phyloP scores from a whole-genome alignment of 2,797 vertebrate genomes.

The Aselliscus stoliczkanus region DNA sequence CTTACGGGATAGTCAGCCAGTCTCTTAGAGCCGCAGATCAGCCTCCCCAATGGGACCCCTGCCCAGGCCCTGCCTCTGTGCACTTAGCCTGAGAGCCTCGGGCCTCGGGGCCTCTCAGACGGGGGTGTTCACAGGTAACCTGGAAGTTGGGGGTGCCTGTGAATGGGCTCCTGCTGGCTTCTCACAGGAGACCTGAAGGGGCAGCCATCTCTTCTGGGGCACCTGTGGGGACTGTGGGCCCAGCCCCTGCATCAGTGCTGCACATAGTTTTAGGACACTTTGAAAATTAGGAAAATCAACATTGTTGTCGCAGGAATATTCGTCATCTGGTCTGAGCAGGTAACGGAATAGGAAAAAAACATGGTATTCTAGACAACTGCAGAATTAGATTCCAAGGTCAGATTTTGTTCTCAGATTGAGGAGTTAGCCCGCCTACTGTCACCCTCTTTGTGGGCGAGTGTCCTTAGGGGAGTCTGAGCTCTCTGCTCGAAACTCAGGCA shows the following conservation, averaged over 20 bases:
- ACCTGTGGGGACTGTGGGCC: neutral
- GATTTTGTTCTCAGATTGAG: neutral
- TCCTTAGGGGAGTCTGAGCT: neutral
- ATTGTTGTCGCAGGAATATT: neutral
- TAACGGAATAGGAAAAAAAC: neutral
- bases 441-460: neutral
- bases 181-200: neutral
- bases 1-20: neutral
- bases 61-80: neutral
- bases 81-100: neutral
- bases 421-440: neutral
- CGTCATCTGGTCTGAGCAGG: neutral
- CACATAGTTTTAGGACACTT: neutral
- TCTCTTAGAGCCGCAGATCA: neutral
- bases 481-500: neutral
- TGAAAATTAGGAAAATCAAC: neutral
- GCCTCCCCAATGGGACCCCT: neutral
- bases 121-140: fast-evolving
- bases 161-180: no score
- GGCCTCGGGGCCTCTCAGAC: no score
- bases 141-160: neutral
- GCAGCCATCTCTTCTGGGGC: neutral
- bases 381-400: neutral
- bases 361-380: neutral
- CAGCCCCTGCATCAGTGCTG: fast-evolving